Percentiles rank a stretch among this genome's conserved stretches.
phyloP scores from a whole-genome alignment of 2,888 invertebrate genomes.

The Parelbella ahira region DNA sequence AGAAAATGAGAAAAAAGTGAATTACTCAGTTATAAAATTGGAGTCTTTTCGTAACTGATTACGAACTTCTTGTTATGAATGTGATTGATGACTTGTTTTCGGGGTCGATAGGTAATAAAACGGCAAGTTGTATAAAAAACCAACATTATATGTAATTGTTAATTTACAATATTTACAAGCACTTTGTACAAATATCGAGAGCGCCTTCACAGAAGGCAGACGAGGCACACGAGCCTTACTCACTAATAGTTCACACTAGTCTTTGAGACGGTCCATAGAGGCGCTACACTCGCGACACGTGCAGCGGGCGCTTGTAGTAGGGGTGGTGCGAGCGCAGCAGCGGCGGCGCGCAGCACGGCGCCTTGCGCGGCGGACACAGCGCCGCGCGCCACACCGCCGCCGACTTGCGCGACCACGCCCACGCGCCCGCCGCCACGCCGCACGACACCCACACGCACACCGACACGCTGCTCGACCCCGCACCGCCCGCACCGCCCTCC shows the following conservation, averaged over 20 bases:
- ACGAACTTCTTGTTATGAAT: no score
- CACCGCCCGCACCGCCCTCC: no score
- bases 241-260: slow-evolving; percentile 25
- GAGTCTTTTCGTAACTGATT: no score
- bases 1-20: no score
- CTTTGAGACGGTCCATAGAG: slow-evolving; percentile 30
- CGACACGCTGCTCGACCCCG: slow-evolving; percentile 68
- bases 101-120: no score
- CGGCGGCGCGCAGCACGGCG: slow-evolving; percentile 58
- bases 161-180: slow-evolving; percentile 68
- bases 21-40: no score
- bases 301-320: slow-evolving; percentile 66
- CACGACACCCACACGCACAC: slow-evolving; percentile 82
- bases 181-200: slow-evolving; percentile 57
- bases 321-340: slow-evolving; percentile 57
- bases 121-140: slow-evolving; percentile 54
- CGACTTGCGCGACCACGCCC: slow-evolving; percentile 84
- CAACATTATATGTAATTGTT: slow-evolving; percentile 60
- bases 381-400: slow-evolving; percentile 79
- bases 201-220: slow-evolving; percentile 76
- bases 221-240: slow-evolving; percentile 41
- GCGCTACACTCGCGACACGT: slow-evolving; percentile 65
- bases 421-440: slow-evolving; percentile 84
- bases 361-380: slow-evolving; percentile 69
- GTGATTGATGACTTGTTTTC: no score